Conservation (phyloP, 2,113 vertebrate genomes). For the Chroicocephalus ridibundus region DNA sequence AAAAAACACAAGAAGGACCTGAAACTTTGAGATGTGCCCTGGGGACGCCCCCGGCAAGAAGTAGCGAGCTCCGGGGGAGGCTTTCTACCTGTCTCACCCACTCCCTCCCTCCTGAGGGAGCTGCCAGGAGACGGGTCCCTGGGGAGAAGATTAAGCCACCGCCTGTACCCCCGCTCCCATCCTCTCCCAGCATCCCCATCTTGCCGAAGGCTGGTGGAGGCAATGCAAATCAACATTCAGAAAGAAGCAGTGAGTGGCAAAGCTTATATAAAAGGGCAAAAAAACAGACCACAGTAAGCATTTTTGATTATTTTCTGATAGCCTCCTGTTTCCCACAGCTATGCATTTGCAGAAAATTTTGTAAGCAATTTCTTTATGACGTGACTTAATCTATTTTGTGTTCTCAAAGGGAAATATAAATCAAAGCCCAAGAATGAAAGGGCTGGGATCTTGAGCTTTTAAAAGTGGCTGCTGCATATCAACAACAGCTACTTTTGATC, state of each 20-base stretch:
- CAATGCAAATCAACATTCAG: not conserved
- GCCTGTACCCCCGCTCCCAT: not conserved
- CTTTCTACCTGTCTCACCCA: not conserved
- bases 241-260: not conserved
- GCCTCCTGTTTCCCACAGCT: not conserved
- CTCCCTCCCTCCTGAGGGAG: not conserved
- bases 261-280: not conserved
- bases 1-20: not conserved
- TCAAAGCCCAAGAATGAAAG: not conserved
- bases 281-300: not conserved
- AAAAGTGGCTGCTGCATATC: not conserved
- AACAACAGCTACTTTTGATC: not conserved
- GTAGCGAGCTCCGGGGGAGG: not conserved
- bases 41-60: not conserved
- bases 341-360: not conserved
- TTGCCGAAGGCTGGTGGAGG: not conserved
- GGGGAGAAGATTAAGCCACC: not conserved
- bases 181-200: not conserved
- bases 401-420: constrained; percentile 34
- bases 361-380: not conserved
- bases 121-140: not conserved
- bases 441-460: not conserved
- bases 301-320: constrained; percentile 10
- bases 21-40: not conserved
- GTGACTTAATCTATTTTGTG: not conserved